Base-by-base conservation (phyloP, 2,888 invertebrate genomes). In the Mayetiola destructor region DNA sequence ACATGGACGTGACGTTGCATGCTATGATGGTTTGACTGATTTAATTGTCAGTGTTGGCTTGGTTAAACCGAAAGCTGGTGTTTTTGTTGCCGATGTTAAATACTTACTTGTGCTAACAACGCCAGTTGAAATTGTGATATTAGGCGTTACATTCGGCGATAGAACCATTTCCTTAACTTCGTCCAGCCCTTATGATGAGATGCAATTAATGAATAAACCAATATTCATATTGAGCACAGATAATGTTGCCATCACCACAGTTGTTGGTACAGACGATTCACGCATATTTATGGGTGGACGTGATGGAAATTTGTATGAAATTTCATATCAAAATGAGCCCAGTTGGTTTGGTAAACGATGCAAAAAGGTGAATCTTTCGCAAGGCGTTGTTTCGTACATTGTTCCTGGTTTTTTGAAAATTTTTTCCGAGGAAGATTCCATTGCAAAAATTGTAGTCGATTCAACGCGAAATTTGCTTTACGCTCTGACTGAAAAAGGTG, bases 261-360 rank as follows among this genome's bases (percentile, higher is more conserved):
- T 96, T 57, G 80, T 82, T 59, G 87, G 92, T 20, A 87, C 89
- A 3, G 76, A 77, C 14, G 80, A 78, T 64, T 97, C 97, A 0
- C 77, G 97, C 61, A 87, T 99, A 64, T 97, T 99, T 71, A 80
- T 96, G 69, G 94, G 94, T 20, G 93, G 91, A 21, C 88, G 88
- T 68, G 95, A 97, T 76, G 94, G 95, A 10, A 88, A 85, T 64
- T 75, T 99, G 1, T 95, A 90, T 77, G 99, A 99, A 79, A 84
- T 97, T 62, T 81, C 82, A 62, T 97, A 97, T 74, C 90, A 93
- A 78, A 91, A 88, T 53, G 86, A 87, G 71, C 78, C 85, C 62
- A 89, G 88, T 61, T 96, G 95, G 95, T 92, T 95, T 73, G 90
- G 92, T 20, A 88, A 91, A 71, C 85, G 92, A 62, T 96, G 93